Evolutionary conservation across 2,888 invertebrate species (phyloP), one percentile per base, ranked within the genome.

Genomic region (Diogma glabrata): DNA sequence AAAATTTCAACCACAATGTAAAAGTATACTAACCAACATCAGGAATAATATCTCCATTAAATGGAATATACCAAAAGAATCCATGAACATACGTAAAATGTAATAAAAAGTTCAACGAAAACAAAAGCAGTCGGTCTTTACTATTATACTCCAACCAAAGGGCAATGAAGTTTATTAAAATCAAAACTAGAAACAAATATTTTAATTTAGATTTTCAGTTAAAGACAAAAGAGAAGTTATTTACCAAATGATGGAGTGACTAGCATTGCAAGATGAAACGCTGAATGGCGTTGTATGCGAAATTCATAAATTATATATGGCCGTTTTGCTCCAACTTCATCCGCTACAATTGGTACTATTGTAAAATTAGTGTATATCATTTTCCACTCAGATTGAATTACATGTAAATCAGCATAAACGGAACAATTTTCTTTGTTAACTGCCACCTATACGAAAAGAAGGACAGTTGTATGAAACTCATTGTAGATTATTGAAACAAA

Each of bases 61-160:
- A 71, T 3, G 82, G 82, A 30, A 82, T 65, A 51, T 73, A 67
- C 67, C 75, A 78, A 14, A 76, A 74, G 14, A 82, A 65, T 62
- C 78, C 75, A 45, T 76, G 75, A 2, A 81, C 63, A 59, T 75
- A 77, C 22, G 75, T 61, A 52, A 80, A 74, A 60, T 83, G 81
- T 10, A 75, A 74, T 45, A 79, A 71, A n/a, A 83, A 69, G 60
- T 78, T 79, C 38, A 79, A 71, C 55, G 74, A 72, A 38, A 74
- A 70, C 33, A 83, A 59, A 24, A 72, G 60, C 20, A 82, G 61
- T 54, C 82, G 70, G 46, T 78, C 77, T 43, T 70, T 66, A 49
- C 77, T 75, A 51, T 71, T 71, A 1, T 80, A 73, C 56, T 78
- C 76, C 57, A 83, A 61, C 60, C 75, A 70, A 46, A 81, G 61